Conservation (phyloP, 2,888 invertebrate genomes). For the Cephus spinipes region DNA sequence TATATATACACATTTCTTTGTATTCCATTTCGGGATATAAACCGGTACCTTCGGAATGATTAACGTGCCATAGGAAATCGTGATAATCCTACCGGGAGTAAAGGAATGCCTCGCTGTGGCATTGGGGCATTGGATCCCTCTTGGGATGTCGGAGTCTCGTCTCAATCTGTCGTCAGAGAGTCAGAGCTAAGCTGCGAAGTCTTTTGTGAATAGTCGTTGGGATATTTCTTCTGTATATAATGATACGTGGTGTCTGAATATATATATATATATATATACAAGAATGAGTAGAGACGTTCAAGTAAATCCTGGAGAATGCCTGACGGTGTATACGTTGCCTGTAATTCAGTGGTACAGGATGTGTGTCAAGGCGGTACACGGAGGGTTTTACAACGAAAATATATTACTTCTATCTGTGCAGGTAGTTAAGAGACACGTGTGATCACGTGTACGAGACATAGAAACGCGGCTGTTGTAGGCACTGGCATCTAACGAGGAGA, state of each 20-base stretch:
- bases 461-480: not conserved
- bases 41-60: not conserved
- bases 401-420: not conserved
- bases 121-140: not conserved
- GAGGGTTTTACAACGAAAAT: not conserved
- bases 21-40: not conserved
- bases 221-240: not conserved
- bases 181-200: not conserved
- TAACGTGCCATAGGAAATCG: not conserved
- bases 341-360: not conserved
- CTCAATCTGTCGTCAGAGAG: slow-evolving; percentile 7
- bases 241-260: too few species aligned
- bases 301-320: not conserved
- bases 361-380: not conserved
- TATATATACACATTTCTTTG: not conserved
- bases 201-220: not conserved
- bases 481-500: not conserved
- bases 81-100: not conserved
- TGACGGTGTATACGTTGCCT: not conserved
- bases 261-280: not conserved
- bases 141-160: slow-evolving; percentile 1
- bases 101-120: not conserved
- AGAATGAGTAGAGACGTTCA: not conserved
- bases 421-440: not conserved
- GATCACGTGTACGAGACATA: not conserved